Conservation (phyloP, 2,113 vertebrate species). For the Erythrolamprus reginae region DNA sequence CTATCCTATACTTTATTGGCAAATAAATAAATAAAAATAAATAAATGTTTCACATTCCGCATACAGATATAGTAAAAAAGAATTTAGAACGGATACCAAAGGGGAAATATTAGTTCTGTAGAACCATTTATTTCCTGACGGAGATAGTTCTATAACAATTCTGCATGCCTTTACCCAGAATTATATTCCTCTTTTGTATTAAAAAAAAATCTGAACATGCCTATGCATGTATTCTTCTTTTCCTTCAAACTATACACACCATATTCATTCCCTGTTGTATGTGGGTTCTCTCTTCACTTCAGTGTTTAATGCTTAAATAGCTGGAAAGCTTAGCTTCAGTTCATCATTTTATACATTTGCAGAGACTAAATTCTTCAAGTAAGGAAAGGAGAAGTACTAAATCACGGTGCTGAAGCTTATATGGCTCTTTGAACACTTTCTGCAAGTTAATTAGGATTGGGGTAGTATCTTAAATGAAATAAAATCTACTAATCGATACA, state of each 20-base stretch:
- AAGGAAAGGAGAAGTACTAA: background rate
- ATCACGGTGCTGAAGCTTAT: background rate
- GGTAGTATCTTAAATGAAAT: background rate
- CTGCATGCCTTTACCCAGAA: background rate
- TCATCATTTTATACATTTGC: background rate
- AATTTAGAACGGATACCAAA: background rate
- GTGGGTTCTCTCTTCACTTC: background rate
- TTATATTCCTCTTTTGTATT: background rate
- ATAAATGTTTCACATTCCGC: background rate
- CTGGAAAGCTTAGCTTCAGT: background rate
- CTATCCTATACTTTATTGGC: no score
- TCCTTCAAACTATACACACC: background rate
- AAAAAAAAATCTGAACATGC: background rate
- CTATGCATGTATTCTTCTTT: background rate
- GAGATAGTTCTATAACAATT: background rate
- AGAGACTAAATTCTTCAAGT: background rate
- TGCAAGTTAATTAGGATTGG: background rate
- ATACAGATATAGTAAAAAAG: background rate
- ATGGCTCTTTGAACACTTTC: background rate
- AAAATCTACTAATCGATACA: background rate
- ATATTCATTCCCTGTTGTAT: background rate
- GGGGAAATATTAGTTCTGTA: background rate
- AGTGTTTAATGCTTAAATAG: background rate
- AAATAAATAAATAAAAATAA: no score
- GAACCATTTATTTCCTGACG: background rate